These are phyloP conservation scores for Diabrotica virgifera DNA, from an alignment of 1,140 invertebrate species.

Conservation along the genomic window DNA sequence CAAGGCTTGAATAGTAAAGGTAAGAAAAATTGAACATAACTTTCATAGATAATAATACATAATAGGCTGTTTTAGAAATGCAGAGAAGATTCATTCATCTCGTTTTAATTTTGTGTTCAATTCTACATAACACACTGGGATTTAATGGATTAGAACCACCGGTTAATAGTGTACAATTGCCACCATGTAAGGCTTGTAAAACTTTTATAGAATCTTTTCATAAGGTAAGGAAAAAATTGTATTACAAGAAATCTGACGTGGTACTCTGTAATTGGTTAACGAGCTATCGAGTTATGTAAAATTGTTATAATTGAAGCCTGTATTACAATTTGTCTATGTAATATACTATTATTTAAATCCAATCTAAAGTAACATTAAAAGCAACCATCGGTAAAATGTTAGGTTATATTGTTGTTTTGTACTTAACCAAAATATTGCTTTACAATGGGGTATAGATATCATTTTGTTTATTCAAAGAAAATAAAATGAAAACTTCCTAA, in stretches of 20 bases:
- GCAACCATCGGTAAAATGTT: neutral
- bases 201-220: conserved; percentile 77
- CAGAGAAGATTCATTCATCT: too few relatives aligned
- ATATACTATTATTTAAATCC: neutral
- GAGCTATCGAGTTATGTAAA: neutral
- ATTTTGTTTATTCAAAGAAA: too few relatives aligned
- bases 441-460: too few relatives aligned
- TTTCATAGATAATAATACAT: too few relatives aligned
- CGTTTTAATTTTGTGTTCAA: too few relatives aligned
- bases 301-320: neutral
- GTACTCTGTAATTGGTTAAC: neutral
- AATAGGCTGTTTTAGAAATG: too few relatives aligned
- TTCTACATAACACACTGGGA: neutral
- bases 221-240: conserved; percentile 53
- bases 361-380: neutral
- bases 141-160: conserved; percentile 14
- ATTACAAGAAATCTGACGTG: neutral
- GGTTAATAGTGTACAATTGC: conserved; percentile 20
- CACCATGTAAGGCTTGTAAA: conserved; percentile 79
- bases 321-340: neutral
- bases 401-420: too few relatives aligned
- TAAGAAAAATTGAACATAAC: too few relatives aligned
- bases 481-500: too few relatives aligned
- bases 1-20: too few relatives aligned
- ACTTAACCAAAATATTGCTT: too few relatives aligned